Base-by-base conservation (phyloP, 2,888 invertebrate species). In the Proisotoma minuta region DNA sequence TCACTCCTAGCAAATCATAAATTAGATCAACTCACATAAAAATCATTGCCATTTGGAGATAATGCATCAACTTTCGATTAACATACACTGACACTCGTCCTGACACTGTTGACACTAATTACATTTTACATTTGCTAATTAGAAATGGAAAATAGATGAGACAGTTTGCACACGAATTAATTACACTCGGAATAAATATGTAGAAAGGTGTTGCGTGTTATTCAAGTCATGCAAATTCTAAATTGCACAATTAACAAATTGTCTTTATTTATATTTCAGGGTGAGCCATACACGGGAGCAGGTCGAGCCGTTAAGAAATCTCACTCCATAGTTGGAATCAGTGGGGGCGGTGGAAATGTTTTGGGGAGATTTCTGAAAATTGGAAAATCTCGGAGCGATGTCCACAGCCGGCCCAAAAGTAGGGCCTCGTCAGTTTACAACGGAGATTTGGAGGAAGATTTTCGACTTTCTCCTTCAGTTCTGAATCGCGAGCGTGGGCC, bases 341-440 rank as follows among this genome's bases (percentile, higher is more conserved):
- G 54, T 3, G 18, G 28, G 3, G 57, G 20, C 15, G 57, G 61
- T 34, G 57, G 65, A 24, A 65, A 59, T 59, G 65, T 73, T 18
- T 56, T 73, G 4, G 73, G 73, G 18, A 64, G 69, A 57, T 73
- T 73, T 54, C 56, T 73, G 12, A 73, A 73, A 57, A 60, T 73
- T 29, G 73, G 70, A 1, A 73, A 73, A 59, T 73, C 73, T 1
- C 70, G 69, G 43, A 73, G 73, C 64, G 73, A 73, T 63, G 71
- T 60, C 15, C 60, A 71, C 54, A 48, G 59, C 43, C 22, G 23
- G 29, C 24, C 22, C 20, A 52, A 58, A 18, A 24, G 48, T 23
- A 49, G 52, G 15, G 34, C 58, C 15, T 54, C 52, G 8, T 23
- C 47, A n/a, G 12, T n/a, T 26, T 1, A 40, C 39, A 22, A n/a